These are phyloP conservation scores for Caenorhabditis wallacei DNA, from an alignment of 2,888 invertebrate species.

Conservation along the genomic window DNA sequence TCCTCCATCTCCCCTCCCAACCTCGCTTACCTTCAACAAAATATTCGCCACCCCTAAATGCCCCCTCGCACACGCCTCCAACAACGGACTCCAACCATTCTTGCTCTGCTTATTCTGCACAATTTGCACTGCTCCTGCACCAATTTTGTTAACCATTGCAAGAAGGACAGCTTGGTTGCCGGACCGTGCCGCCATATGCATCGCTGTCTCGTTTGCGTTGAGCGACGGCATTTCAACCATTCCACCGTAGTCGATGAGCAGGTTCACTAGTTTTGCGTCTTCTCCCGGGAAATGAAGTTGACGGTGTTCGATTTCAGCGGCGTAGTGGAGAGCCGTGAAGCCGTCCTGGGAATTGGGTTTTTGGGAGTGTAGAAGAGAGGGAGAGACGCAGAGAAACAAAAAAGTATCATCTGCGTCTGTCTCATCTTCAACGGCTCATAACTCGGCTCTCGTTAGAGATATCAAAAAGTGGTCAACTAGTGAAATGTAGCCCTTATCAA, in stretches of 20 bases:
- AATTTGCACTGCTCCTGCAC: slow-evolving; percentile 92
- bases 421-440: too few species aligned
- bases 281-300: slow-evolving; percentile 90
- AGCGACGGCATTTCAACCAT: slow-evolving; percentile 75
- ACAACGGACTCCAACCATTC: slow-evolving; percentile 93
- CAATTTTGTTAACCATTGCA: slow-evolving; percentile 95
- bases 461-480: too few species aligned
- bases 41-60: slow-evolving; percentile 93
- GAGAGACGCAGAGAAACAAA: too few species aligned
- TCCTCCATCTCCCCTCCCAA: too few species aligned
- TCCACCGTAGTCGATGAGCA: slow-evolving; percentile 93
- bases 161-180: slow-evolving; percentile 93
- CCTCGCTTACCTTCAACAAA: slow-evolving; percentile 85
- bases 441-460: too few species aligned
- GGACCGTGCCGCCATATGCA: slow-evolving; percentile 95
- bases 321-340: slow-evolving; percentile 95
- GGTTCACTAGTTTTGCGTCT: slow-evolving; percentile 90
- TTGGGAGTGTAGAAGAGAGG: neutral
- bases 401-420: too few species aligned
- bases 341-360: slow-evolving; percentile 88
- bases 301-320: slow-evolving; percentile 91
- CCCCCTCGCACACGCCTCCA: slow-evolving; percentile 96
- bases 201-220: slow-evolving; percentile 93
- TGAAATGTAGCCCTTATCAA: too few species aligned
- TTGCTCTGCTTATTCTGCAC: slow-evolving; percentile 95